Base-by-base conservation (phyloP, 1,140 invertebrate species). In the Protaetia brevitarsis region DNA sequence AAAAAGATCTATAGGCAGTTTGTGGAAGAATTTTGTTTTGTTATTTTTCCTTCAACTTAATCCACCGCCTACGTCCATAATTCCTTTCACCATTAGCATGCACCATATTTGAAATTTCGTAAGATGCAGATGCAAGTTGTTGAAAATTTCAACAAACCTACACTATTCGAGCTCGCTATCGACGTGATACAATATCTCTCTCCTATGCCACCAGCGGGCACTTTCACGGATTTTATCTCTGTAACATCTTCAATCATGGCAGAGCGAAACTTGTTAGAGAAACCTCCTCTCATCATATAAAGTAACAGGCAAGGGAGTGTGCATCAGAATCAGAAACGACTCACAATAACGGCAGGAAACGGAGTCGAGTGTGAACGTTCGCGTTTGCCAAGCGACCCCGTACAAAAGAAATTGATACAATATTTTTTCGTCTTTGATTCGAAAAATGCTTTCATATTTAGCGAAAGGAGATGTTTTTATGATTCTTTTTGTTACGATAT, bases 201-300 rank as follows among this genome's bases (percentile, higher is more conserved):
- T 23, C n/a, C 19, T 10, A 51, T 11, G 16, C 41, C 41, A 51
- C 26, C 26, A 51, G 19, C 13, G 41, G 41, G 13, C 26, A 23
- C 19, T 51, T 51, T 19, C 19, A 2, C 41, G 16, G 16, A n/a
- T 10, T 8, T 51, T 51, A 51, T 51, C 41, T 51, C 41, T 51
- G 19, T 51, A n/a, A 51, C 41, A 51, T 51, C 19, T 51, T 51
- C 41, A 51, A 51, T 51, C 41, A 51, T 51, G 41, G 19, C 41
- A 51, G 41, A 51, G 26, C 16, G 41, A 51, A 51, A 51, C 41
- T 51, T 51, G 41, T 51, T 51, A 51, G 16, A 51, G 41, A 19
- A 51, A 23, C 41, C 41, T 51, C 19, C 41, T 51, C 41, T 51
- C 41, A 51, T 51, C 26, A 23, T 51, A 51, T 51, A 51, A 51